Conservation (phyloP, 2,888 invertebrate species). For the Leptinotarsa rubiginosa region DNA sequence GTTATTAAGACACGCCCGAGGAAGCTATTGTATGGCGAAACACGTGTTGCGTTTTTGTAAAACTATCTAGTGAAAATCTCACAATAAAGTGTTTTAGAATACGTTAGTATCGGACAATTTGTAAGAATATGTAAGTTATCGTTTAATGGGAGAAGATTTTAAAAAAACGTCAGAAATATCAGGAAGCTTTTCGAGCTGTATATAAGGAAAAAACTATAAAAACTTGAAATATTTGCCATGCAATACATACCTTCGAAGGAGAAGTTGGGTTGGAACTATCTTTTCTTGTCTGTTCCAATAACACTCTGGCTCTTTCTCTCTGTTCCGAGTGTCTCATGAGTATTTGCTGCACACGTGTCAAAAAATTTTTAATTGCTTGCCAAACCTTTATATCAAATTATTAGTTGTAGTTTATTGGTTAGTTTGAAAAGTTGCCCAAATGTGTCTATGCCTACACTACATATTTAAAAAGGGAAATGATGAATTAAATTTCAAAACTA, state of each 20-base stretch:
- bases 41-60: no score
- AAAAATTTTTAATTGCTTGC: constrained; percentile 63
- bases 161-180: no score
- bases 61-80: no score
- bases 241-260: constrained; percentile 67
- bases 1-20: no score
- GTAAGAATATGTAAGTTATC: no score
- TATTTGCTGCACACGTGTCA: constrained; percentile 73
- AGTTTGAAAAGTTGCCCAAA: constrained; percentile 23
- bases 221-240: constrained; percentile 10
- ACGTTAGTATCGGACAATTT: no score
- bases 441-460: background rate
- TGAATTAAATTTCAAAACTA: no score
- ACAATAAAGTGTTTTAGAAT: no score
- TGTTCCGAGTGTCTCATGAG: constrained; percentile 86
- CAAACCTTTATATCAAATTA: constrained; percentile 58
- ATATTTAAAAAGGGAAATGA: no score
- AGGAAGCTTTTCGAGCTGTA: no score
- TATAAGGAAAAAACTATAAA: background rate
- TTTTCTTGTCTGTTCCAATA: constrained; percentile 83
- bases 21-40: no score
- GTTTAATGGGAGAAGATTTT: no score
- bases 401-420: constrained; percentile 42
- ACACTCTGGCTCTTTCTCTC: constrained; percentile 84
- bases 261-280: constrained; percentile 66